Evolutionary conservation across 2,888 invertebrate genomes (phyloP).

Genomic region (Mesodorylaimus sp.): DNA sequence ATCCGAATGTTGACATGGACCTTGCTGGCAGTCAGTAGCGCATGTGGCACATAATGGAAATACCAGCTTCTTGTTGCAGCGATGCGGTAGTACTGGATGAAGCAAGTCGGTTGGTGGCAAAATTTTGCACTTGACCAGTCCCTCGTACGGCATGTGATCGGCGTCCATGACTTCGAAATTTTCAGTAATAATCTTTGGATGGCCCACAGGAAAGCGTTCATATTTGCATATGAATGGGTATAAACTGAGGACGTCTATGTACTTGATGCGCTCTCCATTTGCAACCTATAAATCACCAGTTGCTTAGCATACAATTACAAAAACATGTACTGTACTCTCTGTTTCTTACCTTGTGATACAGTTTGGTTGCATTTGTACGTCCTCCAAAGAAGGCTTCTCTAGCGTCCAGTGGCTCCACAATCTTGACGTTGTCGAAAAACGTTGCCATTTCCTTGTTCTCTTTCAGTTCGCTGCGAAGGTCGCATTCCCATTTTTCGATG

Average conservation of each 20-base stretch:
- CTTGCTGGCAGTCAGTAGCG: constrained; percentile 4
- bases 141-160: neutral
- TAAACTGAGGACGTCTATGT: constrained; percentile 16
- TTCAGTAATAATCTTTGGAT: constrained; percentile 16
- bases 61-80: neutral
- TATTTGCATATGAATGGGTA: constrained; percentile 19
- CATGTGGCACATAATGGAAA: constrained; percentile 17
- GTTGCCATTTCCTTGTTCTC: neutral
- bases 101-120: neutral
- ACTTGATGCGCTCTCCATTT: constrained; percentile 16
- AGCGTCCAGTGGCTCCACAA: neutral
- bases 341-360: too few species aligned
- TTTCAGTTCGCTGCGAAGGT: too few species aligned
- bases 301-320: too few species aligned
- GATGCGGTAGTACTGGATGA: neutral
- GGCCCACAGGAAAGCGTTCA: constrained; percentile 16
- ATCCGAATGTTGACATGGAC: constrained; percentile 18
- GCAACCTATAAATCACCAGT: too few species aligned
- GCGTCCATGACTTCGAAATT: constrained; percentile 14
- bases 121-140: neutral
- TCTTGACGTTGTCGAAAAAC: neutral
- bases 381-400: too few species aligned
- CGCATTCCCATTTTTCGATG: too few species aligned
- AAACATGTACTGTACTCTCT: too few species aligned
- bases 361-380: too few species aligned